Base-by-base conservation (phyloP, 2,113 vertebrate species). In the Alectura lathami region DNA sequence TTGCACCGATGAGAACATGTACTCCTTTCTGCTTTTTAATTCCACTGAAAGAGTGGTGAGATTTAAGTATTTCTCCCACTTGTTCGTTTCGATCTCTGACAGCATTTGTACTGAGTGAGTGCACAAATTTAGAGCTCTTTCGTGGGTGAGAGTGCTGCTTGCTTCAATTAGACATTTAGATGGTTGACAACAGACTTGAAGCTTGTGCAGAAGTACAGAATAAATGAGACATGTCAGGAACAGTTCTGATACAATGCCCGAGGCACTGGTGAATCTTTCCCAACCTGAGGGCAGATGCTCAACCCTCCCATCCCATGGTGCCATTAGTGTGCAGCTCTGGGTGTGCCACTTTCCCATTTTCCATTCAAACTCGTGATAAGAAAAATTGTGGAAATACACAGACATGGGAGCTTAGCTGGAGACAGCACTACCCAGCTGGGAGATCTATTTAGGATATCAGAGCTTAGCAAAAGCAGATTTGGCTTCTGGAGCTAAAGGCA, bases 81-180 rank as follows among this genome's bases (percentile, higher is more conserved):
- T 89, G 70, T 43, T 88, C 11, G 36, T 93, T 93, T 93, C 76
- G 5, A n/a, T 91, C 86, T 84, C 83, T 89, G 83, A 82, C n/a
- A 91, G 57, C 69, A 45, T 89, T 92, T 89, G 51, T 75, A 51
- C 47, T 40, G 68, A 93, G 48, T 3, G 20, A 62, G 54, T 2
- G 3, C 15, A 43, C 51, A 75, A 50, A 93, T 84, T 91, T 91
- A 63, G 27, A 87, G 60, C 66, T 84, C 53, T 75, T 75, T 32
- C 75, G 86, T 64, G 68, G 40, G 43, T 73, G 48, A 82, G 69
- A 84, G 79, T 60, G 73, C 81, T 83, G 73, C 43, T 92, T 60
- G 83, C 81, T 89, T 5, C 72, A 93, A 82, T 20, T 68, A 85
- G 57, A 60, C 76, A 89, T 67, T 79, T 63, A 78, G 81, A 26